These are phyloP conservation scores for Nycticryphes semicollaris DNA, from an alignment of 2,113 vertebrate genomes.

Conservation along the genomic window DNA sequence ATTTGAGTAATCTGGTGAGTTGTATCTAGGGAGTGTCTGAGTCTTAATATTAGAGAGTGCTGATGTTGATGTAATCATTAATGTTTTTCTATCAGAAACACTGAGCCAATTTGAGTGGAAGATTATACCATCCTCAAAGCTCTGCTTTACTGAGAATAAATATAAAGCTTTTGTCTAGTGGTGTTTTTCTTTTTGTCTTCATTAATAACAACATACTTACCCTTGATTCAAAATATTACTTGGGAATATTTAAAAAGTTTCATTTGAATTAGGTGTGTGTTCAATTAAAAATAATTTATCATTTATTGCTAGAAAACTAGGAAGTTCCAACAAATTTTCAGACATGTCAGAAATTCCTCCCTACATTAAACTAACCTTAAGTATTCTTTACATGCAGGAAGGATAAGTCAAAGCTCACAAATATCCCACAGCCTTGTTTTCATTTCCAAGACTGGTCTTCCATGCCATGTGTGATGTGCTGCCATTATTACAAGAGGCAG, in stretches of 20 bases:
- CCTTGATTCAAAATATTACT: neutral
- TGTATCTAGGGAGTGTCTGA: neutral
- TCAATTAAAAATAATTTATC: neutral
- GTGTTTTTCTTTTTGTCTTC: neutral
- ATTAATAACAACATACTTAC: neutral
- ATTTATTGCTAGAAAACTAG: neutral
- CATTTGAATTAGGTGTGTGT: neutral
- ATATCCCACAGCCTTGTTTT: neutral
- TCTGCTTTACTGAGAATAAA: neutral
- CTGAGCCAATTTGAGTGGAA: neutral
- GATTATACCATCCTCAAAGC: neutral
- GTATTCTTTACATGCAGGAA: neutral
- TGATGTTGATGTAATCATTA: neutral
- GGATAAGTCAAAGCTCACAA: neutral
- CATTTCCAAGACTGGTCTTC: neutral
- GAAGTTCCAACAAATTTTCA: neutral
- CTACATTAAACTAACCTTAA: neutral
- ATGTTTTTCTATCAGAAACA: neutral
- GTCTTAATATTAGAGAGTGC: neutral
- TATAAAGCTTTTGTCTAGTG: neutral
- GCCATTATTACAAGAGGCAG: slow-evolving; percentile 3
- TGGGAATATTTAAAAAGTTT: neutral
- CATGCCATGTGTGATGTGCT: slow-evolving; percentile 1
- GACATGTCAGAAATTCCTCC: neutral
- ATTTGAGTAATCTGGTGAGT: neutral